Evolutionary conservation across 1,140 invertebrate genomes (phyloP).

Genomic region (Pectinophora gossypiella): DNA sequence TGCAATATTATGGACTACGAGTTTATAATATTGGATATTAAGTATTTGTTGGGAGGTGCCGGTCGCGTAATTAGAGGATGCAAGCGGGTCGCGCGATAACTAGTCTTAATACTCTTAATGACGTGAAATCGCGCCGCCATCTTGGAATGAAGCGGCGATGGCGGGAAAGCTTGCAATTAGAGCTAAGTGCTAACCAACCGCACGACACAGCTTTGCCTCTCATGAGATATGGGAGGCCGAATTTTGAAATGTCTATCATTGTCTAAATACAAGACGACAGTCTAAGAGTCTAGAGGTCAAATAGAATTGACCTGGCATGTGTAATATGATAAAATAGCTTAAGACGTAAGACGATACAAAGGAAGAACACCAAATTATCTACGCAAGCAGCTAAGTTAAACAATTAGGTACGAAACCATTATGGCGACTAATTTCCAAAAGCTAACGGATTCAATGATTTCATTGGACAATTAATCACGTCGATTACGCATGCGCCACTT

Average conservation of each 20-base stretch:
- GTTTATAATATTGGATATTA: slow-evolving; percentile 52
- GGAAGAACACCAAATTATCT: no score
- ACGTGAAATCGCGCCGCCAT: slow-evolving; percentile 51
- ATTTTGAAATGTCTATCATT: no score
- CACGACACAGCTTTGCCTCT: no score
- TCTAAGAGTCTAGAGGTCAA: no score
- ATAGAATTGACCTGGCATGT: no score
- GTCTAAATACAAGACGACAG: no score
- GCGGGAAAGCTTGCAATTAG: slow-evolving; percentile 56
- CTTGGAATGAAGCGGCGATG: slow-evolving; percentile 36
- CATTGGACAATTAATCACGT: not conserved
- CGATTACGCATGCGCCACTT: not conserved
- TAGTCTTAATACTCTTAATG: slow-evolving; percentile 46
- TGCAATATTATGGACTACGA: not conserved
- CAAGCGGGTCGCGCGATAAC: slow-evolving; percentile 52
- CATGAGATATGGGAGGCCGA: no score
- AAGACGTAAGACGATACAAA: no score
- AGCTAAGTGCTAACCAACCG: not conserved
- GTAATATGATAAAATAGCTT: no score
- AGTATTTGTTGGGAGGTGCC: slow-evolving; percentile 29
- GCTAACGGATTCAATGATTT: not conserved
- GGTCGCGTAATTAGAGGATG: slow-evolving; percentile 53
- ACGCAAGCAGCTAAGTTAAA: no score
- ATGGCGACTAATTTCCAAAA: no score
- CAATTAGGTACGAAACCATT: no score